These are phyloP conservation scores for Sinohyriopsis cumingii DNA, from an alignment of 2,888 invertebrate species.

Conservation along the genomic window DNA sequence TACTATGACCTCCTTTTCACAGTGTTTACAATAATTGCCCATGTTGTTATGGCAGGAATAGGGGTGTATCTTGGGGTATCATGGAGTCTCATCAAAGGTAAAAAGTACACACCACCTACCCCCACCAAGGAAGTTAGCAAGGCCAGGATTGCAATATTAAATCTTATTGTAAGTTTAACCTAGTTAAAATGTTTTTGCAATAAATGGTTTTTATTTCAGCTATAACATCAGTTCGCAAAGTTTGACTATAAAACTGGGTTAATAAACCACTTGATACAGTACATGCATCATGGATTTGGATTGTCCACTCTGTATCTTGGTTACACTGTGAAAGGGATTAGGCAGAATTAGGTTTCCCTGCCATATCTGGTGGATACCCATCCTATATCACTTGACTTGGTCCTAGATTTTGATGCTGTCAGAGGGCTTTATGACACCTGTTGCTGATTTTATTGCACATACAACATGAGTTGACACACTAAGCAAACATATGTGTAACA, in stretches of 20 bases:
- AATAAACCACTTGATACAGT: no score
- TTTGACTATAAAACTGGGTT: neutral
- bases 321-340: no score
- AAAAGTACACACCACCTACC: constrained; percentile 49
- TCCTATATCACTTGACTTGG: no score
- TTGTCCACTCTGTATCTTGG: no score
- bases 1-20: constrained; percentile 45
- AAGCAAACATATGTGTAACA: no score
- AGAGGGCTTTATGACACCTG: no score
- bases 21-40: constrained; percentile 29
- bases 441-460: no score
- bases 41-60: constrained; percentile 28
- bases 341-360: no score
- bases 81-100: constrained; percentile 56
- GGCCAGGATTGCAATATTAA: constrained; percentile 45
- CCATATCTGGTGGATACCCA: no score
- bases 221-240: neutral
- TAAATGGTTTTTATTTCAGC: neutral
- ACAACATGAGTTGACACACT: no score
- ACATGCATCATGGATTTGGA: no score
- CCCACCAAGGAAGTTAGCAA: constrained; percentile 28
- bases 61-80: constrained; percentile 52
- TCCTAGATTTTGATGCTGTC: no score
- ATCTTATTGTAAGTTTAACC: constrained; percentile 50
- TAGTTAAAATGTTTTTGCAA: constrained; percentile 1